Conservation (phyloP, 2,888 invertebrate species). For the Phalangium opilio region DNA sequence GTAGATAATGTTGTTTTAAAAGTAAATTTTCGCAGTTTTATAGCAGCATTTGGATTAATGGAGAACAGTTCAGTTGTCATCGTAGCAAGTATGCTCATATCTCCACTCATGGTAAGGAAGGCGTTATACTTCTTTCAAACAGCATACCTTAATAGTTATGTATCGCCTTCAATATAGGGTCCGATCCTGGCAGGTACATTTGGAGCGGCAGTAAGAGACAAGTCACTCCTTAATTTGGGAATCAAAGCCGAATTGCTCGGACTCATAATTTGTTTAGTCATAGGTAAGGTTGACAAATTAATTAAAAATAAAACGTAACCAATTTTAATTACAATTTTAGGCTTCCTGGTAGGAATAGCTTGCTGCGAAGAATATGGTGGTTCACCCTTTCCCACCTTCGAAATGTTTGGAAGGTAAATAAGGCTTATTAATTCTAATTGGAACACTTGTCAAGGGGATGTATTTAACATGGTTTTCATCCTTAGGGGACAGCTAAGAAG, state of each 20-base stretch:
- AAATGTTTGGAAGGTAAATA: background rate
- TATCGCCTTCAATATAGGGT: slow-evolving; percentile 37
- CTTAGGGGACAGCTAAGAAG: slow-evolving; percentile 43
- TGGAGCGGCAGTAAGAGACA: slow-evolving; percentile 52
- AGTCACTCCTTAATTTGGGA: slow-evolving; percentile 45
- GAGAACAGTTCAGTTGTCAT: slow-evolving; percentile 57
- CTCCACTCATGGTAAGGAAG: slow-evolving; percentile 51
- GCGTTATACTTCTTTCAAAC: too few species aligned
- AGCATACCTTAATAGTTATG: too few species aligned
- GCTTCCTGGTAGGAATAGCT: too few species aligned
- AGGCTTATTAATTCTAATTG: too few species aligned
- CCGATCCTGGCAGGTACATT: slow-evolving; percentile 62
- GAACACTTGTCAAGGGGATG: too few species aligned
- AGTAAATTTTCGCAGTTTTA: slow-evolving; percentile 45
- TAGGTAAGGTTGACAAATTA: slow-evolving; percentile 23
- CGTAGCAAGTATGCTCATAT: slow-evolving; percentile 65
- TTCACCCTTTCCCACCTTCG: too few species aligned
- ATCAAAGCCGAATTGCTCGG: slow-evolving; percentile 50
- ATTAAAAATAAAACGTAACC: too few species aligned
- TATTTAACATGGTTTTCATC: background rate
- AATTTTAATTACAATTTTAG: too few species aligned
- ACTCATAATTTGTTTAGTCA: slow-evolving; percentile 45
- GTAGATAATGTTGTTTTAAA: background rate
- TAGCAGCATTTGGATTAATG: slow-evolving; percentile 54
- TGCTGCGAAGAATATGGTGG: too few species aligned